These are phyloP conservation scores for Epinotia demarniana DNA, from an alignment of 2,888 invertebrate genomes.

Conservation along the genomic window DNA sequence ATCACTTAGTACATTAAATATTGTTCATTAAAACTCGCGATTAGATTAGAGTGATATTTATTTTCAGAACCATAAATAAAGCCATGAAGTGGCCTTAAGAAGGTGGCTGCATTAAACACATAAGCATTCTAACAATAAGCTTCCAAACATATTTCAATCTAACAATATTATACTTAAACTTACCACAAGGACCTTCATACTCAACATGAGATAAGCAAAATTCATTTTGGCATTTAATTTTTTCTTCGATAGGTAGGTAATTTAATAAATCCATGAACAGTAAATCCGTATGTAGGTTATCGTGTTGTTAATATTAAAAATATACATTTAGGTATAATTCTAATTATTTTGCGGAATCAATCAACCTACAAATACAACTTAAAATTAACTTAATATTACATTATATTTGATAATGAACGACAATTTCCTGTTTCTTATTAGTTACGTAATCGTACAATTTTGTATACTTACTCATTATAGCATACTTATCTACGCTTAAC, in stretches of 20 bases:
- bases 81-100: conserved; percentile 2
- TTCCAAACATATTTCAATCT: neutral
- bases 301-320: conserved; percentile 13
- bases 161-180: neutral
- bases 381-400: neutral
- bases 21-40: neutral
- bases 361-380: neutral
- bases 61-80: conserved; percentile 25
- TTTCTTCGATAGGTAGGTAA: neutral
- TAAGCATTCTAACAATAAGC: conserved; percentile 18
- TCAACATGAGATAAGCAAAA: neutral
- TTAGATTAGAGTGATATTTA: conserved; percentile 5
- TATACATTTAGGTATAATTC: conserved; percentile 4
- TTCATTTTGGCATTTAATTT: conserved; percentile 14
- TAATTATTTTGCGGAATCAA: conserved; percentile 6
- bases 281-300: conserved; percentile 24
- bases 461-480: no score
- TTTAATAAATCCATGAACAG: neutral
- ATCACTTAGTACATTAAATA: no score
- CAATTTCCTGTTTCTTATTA: conserved; percentile 4
- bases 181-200: conserved; percentile 15
- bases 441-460: neutral
- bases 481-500: neutral
- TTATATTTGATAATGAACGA: neutral
- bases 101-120: conserved; percentile 8